Evolutionary conservation across 2,888 invertebrate species (phyloP), one percentile per base, ranked within the genome.

Genomic region (Mimachlamys varia): DNA sequence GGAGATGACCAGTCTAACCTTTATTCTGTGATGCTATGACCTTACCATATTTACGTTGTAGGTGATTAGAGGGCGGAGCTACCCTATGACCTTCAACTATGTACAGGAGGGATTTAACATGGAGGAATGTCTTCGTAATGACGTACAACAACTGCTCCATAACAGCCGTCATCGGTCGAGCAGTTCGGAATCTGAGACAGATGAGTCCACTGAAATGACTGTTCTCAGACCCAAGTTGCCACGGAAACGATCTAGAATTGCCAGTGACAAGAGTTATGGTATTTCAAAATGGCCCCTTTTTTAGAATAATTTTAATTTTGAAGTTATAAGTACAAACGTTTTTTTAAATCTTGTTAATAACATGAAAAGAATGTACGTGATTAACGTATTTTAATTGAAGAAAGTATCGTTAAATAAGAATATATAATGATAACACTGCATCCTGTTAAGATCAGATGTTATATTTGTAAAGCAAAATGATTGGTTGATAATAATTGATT

Each of bases 141-240:
- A 96, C 88, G 95, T 96, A 3, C 94, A 95, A 88, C 94, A 96
- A 88, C 92, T 96, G 89, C 95, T 95, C 91, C 95, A 95, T 62
- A 91, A 94, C 17, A 94, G 95, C 13, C 92, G 94, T 13, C 93
- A 95, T 88, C 95, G 95, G 13, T 96, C 96, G 2, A 96, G 96
- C 88, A 96, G 96, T 90, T 96, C 96, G 10, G 96, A 96, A 90
- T 95, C 96, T 7, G 97, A 97, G 89, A 95, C 95, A 0, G 96
- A 96, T 88, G 95, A 95, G 13, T 95, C 96, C 17, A 95, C 94
- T 19, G 96, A 96, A 89, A 97, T 96, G 96, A 96, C 96, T 0
- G 96, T 97, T 88, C 96, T 97, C 50, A 93, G 95, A 89, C 95
- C 95, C n/a, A 94, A 94, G 50, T 90, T 94, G 2, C 91, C 94